Evolutionary conservation across 2,113 vertebrate genomes (phyloP).

Genomic region (Guaruba guarouba): DNA sequence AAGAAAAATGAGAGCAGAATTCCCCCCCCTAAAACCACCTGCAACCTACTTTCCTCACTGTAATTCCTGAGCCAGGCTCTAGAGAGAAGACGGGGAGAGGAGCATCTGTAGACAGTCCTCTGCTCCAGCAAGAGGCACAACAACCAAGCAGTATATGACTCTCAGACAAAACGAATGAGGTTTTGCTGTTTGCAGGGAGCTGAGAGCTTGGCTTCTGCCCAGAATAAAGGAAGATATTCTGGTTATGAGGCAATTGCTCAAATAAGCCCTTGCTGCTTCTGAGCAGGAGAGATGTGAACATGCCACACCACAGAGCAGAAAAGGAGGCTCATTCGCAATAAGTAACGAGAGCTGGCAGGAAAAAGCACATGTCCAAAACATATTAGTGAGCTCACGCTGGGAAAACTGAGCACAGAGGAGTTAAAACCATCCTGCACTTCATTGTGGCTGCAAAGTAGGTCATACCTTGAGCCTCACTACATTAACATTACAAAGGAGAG

Average conservation of each 20-base stretch:
- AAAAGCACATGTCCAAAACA: rapidly evolving
- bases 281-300: neutral
- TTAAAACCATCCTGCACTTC: neutral
- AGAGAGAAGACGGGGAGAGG: neutral
- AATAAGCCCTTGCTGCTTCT: neutral
- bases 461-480: neutral
- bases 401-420: neutral
- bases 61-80: neutral
- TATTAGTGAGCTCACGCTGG: neutral
- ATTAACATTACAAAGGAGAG: neutral
- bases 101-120: neutral
- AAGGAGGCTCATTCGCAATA: neutral
- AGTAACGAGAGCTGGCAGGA: neutral
- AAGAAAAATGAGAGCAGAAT: neutral
- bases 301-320: neutral
- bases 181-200: neutral
- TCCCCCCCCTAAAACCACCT: neutral
- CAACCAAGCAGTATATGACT: rapidly evolving
- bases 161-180: neutral
- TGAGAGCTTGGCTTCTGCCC: neutral
- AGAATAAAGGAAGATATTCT: neutral
- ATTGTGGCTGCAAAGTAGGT: neutral
- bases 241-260: neutral
- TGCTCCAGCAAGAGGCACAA: neutral
- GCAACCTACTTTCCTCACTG: neutral